A percentile compares a stretch with the other conserved stretches of the same genome.
These are phyloP conservation scores for Notarius quadriscutis DNA, from an alignment of 2,113 vertebrate genomes.

Conservation along the genomic window DNA sequence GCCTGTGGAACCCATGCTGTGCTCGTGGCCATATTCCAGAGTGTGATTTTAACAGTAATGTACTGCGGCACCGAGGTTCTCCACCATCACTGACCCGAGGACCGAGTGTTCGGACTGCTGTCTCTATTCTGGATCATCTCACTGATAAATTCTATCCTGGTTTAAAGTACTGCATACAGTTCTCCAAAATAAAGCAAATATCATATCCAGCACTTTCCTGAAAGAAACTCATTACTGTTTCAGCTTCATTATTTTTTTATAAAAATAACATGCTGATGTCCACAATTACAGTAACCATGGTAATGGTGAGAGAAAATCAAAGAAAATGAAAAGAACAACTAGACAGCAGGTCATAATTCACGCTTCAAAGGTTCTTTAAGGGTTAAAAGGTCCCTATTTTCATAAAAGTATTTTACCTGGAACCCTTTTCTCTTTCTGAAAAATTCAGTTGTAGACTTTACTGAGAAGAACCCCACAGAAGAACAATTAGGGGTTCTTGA, in stretches of 20 bases:
- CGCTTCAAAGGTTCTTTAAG: not conserved
- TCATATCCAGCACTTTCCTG: not conserved
- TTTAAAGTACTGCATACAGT: not conserved
- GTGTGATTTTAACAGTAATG: constrained; percentile 42
- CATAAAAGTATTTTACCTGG: not conserved
- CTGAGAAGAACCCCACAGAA: not conserved
- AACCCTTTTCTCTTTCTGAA: not conserved
- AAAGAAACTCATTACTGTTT: not conserved
- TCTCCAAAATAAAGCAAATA: not conserved
- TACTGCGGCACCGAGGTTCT: constrained; percentile 48
- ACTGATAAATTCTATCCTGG: not conserved
- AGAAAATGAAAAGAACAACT: not conserved
- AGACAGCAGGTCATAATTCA: not conserved
- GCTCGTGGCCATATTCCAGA: constrained; percentile 48
- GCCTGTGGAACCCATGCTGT: constrained; percentile 32
- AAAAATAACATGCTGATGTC: not conserved
- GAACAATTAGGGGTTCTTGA: not conserved
- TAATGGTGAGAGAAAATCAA: not conserved
- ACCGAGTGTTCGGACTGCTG: not conserved
- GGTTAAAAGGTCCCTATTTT: not conserved
- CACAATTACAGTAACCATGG: not conserved
- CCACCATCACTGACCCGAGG: constrained; percentile 21
- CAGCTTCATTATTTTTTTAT: not conserved
- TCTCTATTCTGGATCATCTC: not conserved
- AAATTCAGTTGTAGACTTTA: not conserved